Conservation (phyloP, 2,888 invertebrate species). For the Cephus rjabovi region DNA sequence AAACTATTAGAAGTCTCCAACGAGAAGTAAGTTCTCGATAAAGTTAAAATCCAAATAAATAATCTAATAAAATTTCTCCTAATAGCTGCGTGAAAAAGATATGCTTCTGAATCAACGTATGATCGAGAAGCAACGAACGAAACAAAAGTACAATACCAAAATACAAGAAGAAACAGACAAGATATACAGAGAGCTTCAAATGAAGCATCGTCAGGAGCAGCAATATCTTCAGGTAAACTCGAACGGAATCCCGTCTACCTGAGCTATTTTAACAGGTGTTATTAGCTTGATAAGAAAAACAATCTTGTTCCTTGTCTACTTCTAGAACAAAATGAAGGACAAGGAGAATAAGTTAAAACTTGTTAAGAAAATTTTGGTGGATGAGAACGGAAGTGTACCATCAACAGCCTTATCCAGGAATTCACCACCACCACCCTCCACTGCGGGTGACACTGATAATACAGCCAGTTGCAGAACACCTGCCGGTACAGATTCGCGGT, state of each 20-base stretch:
- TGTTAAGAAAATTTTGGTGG: conserved; percentile 72
- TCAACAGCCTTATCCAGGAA: conserved; percentile 22
- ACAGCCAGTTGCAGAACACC: conserved; percentile 32
- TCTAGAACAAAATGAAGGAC: conserved; percentile 70
- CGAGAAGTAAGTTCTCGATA: conserved; percentile 64
- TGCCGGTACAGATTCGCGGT: conserved; percentile 33
- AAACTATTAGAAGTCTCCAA: conserved; percentile 73
- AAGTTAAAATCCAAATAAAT: neutral
- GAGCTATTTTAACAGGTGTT: too few species aligned
- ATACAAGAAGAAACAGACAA: conserved; percentile 82
- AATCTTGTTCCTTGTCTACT: neutral
- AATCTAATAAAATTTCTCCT: neutral
- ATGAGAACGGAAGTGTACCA: conserved; percentile 58
- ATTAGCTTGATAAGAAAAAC: neutral
- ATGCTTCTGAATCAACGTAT: conserved; percentile 67
- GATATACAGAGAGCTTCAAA: conserved; percentile 77
- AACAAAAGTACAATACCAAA: conserved; percentile 65
- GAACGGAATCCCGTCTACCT: neutral
- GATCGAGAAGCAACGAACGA: conserved; percentile 69
- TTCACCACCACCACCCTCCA: conserved; percentile 27
- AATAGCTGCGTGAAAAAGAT: conserved; percentile 66
- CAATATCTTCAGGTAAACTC: conserved; percentile 68
- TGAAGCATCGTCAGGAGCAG: conserved; percentile 72
- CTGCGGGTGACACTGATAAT: conserved; percentile 30
- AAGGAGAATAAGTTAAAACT: conserved; percentile 74